Base-by-base conservation (phyloP, 2,113 vertebrate species). In the Neofelis nebulosa region DNA sequence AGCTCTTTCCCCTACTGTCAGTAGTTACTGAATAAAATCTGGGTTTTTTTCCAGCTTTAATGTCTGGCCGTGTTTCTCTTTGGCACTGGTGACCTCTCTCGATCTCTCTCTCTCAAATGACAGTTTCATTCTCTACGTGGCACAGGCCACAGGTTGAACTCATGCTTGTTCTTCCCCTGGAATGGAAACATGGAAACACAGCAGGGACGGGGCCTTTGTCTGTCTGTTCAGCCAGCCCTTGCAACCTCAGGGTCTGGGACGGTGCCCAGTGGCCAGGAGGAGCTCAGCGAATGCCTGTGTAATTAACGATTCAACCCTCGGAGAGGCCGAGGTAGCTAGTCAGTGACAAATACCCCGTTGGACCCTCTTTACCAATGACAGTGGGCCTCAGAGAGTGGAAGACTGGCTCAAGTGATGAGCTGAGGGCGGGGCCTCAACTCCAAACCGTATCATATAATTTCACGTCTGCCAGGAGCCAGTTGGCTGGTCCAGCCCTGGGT, bases 221-320 rank as follows among this genome's bases (percentile, higher is more conserved):
- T 1, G 14, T 74, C 63, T n/a, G 36, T 57, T 50, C 36, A 10
- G 41, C 18, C 63, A 0, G 7, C 50, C 41, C 6, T 0, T 0
- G 48, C 8, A 21, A 69, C 61, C 61, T 27, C 18, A 11, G 38
- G 0, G 21, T 66, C 66, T 45, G 29, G 81, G 14, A 14, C 0
- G 0, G 66, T 0, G 5, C 68, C 69, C n/a, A 45, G 91, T 1
- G 9, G 52, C 41, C 2, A 0, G 4, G 19, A 69, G 16, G 41
- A 1, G 31, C n/a, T 11, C 41, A 3, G 73, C 2, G 9, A 52
- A 36, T 1, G 8, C 61, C 13, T 33, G 5, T 1, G 23, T 5
- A 1, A 50, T 3, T 13, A 31, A 4, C 0, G 1, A 11, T 11
- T n/a, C 1, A 25, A 6, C 5, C 61, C 61, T 1, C 0, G 2